Evolutionary conservation across 2,113 vertebrate genomes (phyloP), one percentile per base, ranked within the genome.

Genomic region (Solea senegalensis): DNA sequence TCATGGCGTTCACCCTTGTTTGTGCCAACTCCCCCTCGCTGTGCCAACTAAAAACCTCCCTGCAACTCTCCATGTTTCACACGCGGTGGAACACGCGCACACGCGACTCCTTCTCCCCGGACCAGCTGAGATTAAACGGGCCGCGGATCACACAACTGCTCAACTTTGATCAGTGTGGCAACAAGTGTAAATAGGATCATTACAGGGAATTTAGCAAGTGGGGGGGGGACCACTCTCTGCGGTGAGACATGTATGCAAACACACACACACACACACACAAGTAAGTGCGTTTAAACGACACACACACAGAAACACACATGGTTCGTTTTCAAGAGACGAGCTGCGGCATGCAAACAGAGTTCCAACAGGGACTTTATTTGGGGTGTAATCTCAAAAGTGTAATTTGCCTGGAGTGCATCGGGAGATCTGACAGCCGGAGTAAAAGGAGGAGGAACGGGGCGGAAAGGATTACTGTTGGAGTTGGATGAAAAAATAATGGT

Each of bases 141-240:
- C 71, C 1, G 49, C 3, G 28, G 86, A 89, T 90, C 90, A 87
- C 74, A 90, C 82, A 76, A 62, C 81, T 72, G 71, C 84, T 86
- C 80, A 90, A 92, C 90, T 90, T 92, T 93, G 90, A 93, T 93
- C 90, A 91, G 89, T 88, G 81, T 85, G 88, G 86, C 87, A 90
- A 87, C 89, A 87, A 90, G 85, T 90, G 84, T 89, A 91, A 92
- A 91, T 92, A 80, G 86, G 90, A 91, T 94, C 89, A 91, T 92
- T 93, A 92, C 84, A 88, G 72, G 65, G 76, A 84, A 88, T 90
- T 92, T 90, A 92, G 76, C 83, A 78, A 73, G 76, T 76, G 75
- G 75, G 74, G 78, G 78, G 21, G 21, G 21, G 21, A 21, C 83
- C 81, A 85, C 83, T 50, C 59, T 86, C 86, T 90, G 78, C 46